Evolutionary conservation across 1,140 invertebrate genomes (phyloP).

Genomic region (Musca vetustissima): DNA sequence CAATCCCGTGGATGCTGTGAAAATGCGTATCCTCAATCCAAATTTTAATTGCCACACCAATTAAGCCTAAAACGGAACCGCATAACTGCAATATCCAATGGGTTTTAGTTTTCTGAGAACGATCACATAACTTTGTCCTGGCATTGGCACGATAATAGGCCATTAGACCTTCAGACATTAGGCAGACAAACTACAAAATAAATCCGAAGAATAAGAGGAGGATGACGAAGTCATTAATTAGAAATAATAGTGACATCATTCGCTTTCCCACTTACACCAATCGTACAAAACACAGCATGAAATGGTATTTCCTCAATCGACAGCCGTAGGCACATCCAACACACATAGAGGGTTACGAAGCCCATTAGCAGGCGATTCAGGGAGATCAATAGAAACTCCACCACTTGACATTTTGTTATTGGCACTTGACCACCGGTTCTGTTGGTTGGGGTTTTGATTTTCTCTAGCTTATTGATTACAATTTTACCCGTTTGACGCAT

Average conservation of each 20-base stretch:
- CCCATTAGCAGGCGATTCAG: conserved; percentile 50
- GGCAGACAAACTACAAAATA: conserved; percentile 23
- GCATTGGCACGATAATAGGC: conserved; percentile 30
- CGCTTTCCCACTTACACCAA: conserved; percentile 31
- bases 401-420: conserved; percentile 9
- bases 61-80: conserved; percentile 26
- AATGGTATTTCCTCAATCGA: conserved; percentile 37
- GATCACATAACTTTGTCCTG: conserved; percentile 13
- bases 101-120: conserved; percentile 22
- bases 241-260: neutral
- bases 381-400: conserved; percentile 35
- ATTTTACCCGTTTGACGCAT: conserved; percentile 21
- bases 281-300: conserved; percentile 46
- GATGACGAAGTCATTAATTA: too few relatives aligned
- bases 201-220: neutral
- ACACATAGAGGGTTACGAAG: conserved; percentile 49
- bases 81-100: conserved; percentile 31
- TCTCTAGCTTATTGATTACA: conserved; percentile 13
- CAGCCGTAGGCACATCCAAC: conserved; percentile 44
- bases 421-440: neutral
- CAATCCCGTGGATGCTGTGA: conserved; percentile 24
- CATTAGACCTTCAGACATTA: conserved; percentile 33
- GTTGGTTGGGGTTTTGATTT: neutral
- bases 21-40: conserved; percentile 25
- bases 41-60: conserved; percentile 26